phyloP scores from a whole-genome alignment of 2,888 invertebrate species.

The Philereme vetulata region DNA sequence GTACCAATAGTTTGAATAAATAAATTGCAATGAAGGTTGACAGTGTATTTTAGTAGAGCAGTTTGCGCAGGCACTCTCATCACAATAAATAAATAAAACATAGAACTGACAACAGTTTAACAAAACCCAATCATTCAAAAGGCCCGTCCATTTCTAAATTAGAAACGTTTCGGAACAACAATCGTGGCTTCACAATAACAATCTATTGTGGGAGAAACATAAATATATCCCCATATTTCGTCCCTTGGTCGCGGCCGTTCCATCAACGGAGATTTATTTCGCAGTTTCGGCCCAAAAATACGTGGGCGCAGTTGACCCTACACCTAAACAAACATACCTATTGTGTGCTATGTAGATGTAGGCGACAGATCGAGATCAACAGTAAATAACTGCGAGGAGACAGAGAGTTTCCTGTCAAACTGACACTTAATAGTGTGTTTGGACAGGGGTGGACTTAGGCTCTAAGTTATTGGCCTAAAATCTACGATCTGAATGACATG shows the following conservation, averaged over 20 bases:
- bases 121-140: conserved; percentile 38
- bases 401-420: conserved; percentile 74
- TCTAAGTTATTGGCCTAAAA: conserved; percentile 8
- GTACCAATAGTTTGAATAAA: conserved; percentile 14
- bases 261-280: conserved; percentile 42
- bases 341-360: conserved; percentile 38
- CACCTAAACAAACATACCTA: conserved; percentile 49
- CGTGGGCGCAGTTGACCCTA: conserved; percentile 41
- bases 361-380: conserved; percentile 72
- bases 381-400: conserved; percentile 74
- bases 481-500: conserved; percentile 2
- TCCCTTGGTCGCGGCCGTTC: conserved; percentile 39
- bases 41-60: conserved; percentile 16
- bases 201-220: conserved; percentile 42
- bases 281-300: conserved; percentile 41
- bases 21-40: conserved; percentile 18
- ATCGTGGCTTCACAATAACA: conserved; percentile 42
- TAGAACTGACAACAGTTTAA: conserved; percentile 33
- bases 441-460: conserved; percentile 40
- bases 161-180: conserved; percentile 42
- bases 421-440: conserved; percentile 64
- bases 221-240: conserved; percentile 43
- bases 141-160: conserved; percentile 42
- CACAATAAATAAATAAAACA: conserved; percentile 31
- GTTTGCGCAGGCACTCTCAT: conserved; percentile 23